phyloP scores from a whole-genome alignment of 2,797 vertebrate species.

The Acrocephalus scirpaceus region DNA sequence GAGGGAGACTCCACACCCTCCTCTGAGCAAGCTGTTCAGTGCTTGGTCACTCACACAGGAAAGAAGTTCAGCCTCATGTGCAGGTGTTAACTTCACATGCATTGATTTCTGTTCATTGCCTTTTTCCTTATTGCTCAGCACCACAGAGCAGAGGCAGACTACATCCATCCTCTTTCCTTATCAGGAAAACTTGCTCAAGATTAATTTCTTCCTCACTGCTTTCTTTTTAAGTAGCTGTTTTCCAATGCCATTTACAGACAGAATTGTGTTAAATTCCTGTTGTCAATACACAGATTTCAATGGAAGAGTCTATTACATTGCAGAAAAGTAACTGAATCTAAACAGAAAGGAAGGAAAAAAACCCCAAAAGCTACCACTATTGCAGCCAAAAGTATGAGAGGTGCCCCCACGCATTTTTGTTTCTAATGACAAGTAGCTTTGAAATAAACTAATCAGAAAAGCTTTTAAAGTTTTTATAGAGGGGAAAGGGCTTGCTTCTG shows the following conservation, averaged over 20 bases:
- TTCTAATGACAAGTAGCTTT: background rate
- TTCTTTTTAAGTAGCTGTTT: conserved; percentile 68
- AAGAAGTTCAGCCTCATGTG: background rate
- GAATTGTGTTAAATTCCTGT: conserved; percentile 1
- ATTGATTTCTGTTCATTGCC: conserved; percentile 44
- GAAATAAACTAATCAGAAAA: background rate
- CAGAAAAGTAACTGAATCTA: conserved; percentile 38
- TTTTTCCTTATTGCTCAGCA: background rate
- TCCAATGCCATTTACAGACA: conserved; percentile 65
- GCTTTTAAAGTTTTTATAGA: background rate
- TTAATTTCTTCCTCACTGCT: conserved; percentile 59
- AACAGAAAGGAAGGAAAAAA: conserved; percentile 6
- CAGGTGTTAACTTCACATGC: background rate
- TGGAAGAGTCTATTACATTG: conserved; percentile 32
- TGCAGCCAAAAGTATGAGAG: background rate
- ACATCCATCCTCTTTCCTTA: conserved; percentile 39
- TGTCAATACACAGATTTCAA: background rate
- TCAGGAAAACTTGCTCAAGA: conserved; percentile 45
- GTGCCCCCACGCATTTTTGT: background rate
- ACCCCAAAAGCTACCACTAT: background rate
- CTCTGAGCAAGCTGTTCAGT: background rate
- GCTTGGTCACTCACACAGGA: background rate
- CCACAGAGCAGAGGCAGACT: background rate
- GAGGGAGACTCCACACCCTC: background rate
- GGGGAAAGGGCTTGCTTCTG: background rate